Conservation (phyloP, 2,797 vertebrate genomes). For the Microctenopoma steveboyesi region DNA sequence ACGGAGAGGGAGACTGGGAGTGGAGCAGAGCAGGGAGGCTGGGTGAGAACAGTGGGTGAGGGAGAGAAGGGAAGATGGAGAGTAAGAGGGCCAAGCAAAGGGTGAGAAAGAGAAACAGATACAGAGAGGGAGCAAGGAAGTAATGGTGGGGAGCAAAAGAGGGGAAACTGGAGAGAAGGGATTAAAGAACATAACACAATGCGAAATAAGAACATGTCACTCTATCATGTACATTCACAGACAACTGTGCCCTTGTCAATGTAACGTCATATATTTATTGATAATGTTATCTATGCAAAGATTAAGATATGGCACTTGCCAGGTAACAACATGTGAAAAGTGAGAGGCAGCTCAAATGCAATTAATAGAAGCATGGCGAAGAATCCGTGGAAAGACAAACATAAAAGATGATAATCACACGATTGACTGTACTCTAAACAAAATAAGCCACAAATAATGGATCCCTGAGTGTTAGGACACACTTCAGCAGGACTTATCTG, state of each 20-base stretch:
- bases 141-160: slow-evolving; percentile 25
- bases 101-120: slow-evolving; percentile 42
- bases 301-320: not conserved
- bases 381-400: not conserved
- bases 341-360: too few species aligned
- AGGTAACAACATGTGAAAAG: not conserved
- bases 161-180: slow-evolving; percentile 8
- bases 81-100: slow-evolving; percentile 39
- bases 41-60: slow-evolving; percentile 67
- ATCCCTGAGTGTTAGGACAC: not conserved
- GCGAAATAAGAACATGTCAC: not conserved
- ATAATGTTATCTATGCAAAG: not conserved
- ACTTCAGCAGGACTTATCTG: slow-evolving; percentile 15
- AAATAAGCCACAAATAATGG: not conserved
- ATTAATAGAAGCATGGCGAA: not conserved
- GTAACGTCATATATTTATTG: not conserved
- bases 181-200: not conserved
- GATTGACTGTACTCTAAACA: not conserved
- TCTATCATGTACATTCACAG: not conserved
- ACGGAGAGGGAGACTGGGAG: slow-evolving; percentile 80
- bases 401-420: not conserved
- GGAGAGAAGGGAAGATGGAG: slow-evolving; percentile 48
- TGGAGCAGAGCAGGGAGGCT: slow-evolving; percentile 60
- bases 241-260: not conserved
- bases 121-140: not conserved